Percentiles rank a stretch among this genome's conserved stretches.
These are phyloP conservation scores for Adelognathus sp. DNA, from an alignment of 2,888 invertebrate genomes.

Conservation along the genomic window DNA sequence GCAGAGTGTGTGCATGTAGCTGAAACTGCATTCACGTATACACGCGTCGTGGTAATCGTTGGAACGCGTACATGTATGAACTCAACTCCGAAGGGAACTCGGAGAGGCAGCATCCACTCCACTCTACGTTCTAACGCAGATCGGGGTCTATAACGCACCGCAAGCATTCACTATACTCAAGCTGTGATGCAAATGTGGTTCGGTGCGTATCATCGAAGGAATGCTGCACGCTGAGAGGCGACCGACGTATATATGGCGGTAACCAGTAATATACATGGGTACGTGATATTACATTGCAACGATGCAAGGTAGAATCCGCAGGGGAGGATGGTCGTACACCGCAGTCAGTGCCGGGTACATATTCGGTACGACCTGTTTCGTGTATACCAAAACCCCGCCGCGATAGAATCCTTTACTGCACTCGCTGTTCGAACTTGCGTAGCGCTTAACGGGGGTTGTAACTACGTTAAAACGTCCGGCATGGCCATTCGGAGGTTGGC, in stretches of 20 bases:
- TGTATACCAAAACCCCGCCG: not conserved
- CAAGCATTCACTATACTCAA: constrained; percentile 31
- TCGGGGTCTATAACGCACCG: constrained; percentile 40
- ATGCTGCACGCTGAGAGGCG: constrained; percentile 32
- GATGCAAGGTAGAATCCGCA: not conserved
- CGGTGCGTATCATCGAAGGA: constrained; percentile 47
- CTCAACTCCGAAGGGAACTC: constrained; percentile 16
- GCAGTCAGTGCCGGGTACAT: constrained; percentile 38
- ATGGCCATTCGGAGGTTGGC: not conserved
- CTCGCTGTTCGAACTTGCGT: not conserved
- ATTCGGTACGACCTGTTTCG: constrained; percentile 16
- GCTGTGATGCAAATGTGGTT: constrained; percentile 49
- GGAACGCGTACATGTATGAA: not conserved
- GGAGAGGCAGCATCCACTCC: constrained; percentile 9
- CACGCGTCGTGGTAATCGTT: no score
- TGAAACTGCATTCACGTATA: constrained; percentile 10
- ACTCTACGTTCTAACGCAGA: constrained; percentile 17
- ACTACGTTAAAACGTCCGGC: not conserved
- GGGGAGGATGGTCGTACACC: constrained; percentile 13
- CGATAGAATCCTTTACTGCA: not conserved
- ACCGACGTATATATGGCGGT: not conserved
- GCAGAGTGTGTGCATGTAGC: not conserved
- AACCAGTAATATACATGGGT: constrained; percentile 33
- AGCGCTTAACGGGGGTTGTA: not conserved
- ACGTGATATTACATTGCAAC: constrained; percentile 39